Conservation (phyloP, 2,797 vertebrate genomes). For the Lateolabrax maculatus region DNA sequence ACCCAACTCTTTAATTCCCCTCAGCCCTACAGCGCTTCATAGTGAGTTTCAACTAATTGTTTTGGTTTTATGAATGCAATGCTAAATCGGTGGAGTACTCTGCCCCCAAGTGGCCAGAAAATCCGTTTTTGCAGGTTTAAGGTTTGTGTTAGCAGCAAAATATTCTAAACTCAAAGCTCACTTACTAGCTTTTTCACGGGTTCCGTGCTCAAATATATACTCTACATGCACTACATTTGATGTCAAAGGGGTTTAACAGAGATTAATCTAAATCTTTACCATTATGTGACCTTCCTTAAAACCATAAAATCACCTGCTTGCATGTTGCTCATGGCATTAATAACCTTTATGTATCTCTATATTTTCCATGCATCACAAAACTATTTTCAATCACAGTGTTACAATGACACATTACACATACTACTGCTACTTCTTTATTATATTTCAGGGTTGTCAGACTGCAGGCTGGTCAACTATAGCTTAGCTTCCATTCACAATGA, state of each 20-base stretch:
- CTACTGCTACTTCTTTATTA: not conserved
- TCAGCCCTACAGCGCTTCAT: no score
- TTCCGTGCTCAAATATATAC: not conserved
- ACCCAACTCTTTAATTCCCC: no score
- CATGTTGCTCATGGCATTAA: not conserved
- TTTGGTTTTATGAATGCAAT: no score
- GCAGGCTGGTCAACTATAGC: not conserved
- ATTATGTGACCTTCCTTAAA: constrained; percentile 1
- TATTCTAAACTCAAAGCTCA: not conserved
- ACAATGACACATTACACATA: not conserved
- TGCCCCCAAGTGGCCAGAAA: no score
- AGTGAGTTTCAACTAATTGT: no score
- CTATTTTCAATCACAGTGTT: not conserved
- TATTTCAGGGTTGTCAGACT: not conserved
- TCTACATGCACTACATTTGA: not conserved
- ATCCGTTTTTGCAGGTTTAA: no score
- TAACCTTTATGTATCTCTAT: not conserved
- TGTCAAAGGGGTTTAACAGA: not conserved
- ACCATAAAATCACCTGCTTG: not conserved
- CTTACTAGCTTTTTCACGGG: no score
- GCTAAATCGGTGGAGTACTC: no score
- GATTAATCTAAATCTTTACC: not conserved
- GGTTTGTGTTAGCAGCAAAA: no score
- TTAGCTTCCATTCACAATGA: constrained; percentile 14
- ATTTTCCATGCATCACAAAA: not conserved